Evolutionary conservation across 2,888 invertebrate species (phyloP), one percentile per base, ranked within the genome.

Genomic region (Enoplolaimus lenunculus): DNA sequence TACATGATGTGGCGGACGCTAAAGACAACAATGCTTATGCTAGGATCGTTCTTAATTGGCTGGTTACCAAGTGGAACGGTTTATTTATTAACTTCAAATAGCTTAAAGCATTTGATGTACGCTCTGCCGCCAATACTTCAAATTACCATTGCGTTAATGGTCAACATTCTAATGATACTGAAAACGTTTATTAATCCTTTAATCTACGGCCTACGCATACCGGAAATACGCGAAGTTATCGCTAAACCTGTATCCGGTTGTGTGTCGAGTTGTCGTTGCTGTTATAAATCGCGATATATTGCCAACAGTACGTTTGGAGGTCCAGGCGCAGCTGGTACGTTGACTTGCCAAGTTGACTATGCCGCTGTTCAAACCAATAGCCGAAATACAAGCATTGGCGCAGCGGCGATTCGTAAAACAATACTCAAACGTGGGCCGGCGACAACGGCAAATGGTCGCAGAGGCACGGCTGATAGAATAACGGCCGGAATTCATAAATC

Each of bases 11-110:
- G 67, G 67, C 67, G 67, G 13, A 66, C 67, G 3, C 31, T 66
- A n/a, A 31, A 34, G 3, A 66, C 67, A n/a, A 66, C 67, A 21
- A 31, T 66, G 30, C 31, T 66, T 3, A 66, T 66, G 67, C 34
- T 87, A 30, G 86, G 87, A 7, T 82, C 83, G 0, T 86, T 85
- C 76, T 72, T 81, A 28, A 75, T 87, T 13, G 87, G 87, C 0
- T 86, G 86, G 86, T 81, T 86, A 78, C 87, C 87, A 0, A 86
- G 85, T 0, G 83, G 85, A 0, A 75, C 85, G 3, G 81, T 83
- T 70, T 86, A 82, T 78, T 79, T 84, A 31, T 78, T 87, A 16
- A 81, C 85, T 66, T 87, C 67, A 26, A 29, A 31, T 33, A n/a
- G 34, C 26, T 66, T 66, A 13, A 62, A 31, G 29, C 30, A 66